These are phyloP conservation scores for Agrotis puta DNA, from an alignment of 2,888 invertebrate species.

Conservation along the genomic window DNA sequence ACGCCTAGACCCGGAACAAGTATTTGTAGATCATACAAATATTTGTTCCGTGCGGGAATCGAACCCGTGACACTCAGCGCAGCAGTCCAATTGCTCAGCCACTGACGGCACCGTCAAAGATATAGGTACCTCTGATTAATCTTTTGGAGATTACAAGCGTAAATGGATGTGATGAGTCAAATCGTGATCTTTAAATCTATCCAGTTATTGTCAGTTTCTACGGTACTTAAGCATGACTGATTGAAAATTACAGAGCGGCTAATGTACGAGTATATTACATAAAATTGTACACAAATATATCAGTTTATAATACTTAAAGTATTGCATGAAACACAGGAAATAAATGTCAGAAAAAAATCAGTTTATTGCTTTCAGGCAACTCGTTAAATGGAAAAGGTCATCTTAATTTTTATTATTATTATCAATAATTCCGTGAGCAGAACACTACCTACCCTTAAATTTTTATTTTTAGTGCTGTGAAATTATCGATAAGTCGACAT, in stretches of 20 bases:
- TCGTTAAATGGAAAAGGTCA: constrained; percentile 4
- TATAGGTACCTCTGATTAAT: too few relatives aligned
- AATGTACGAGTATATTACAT: not conserved
- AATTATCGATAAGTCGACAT: constrained; percentile 60
- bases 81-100: too few relatives aligned
- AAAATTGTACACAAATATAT: too few relatives aligned
- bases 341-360: constrained; percentile 9
- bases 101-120: too few relatives aligned
- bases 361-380: constrained; percentile 4
- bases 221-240: constrained; percentile 1
- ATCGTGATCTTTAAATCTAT: constrained; percentile 12
- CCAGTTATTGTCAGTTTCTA: not conserved
- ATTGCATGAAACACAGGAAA: not conserved
- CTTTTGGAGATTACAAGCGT: too few relatives aligned
- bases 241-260: constrained; percentile 3
- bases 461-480: constrained; percentile 45
- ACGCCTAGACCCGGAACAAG: too few relatives aligned
- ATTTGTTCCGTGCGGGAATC: too few relatives aligned
- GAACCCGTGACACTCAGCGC: too few relatives aligned
- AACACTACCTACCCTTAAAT: constrained; percentile 19
- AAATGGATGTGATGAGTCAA: constrained; percentile 5
- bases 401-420: constrained; percentile 4
- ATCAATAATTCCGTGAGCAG: constrained; percentile 6
- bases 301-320: too few relatives aligned
- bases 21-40: too few relatives aligned